These are phyloP conservation scores for Mimumesa dahlbomi DNA, from an alignment of 2,888 invertebrate genomes.

Conservation along the genomic window DNA sequence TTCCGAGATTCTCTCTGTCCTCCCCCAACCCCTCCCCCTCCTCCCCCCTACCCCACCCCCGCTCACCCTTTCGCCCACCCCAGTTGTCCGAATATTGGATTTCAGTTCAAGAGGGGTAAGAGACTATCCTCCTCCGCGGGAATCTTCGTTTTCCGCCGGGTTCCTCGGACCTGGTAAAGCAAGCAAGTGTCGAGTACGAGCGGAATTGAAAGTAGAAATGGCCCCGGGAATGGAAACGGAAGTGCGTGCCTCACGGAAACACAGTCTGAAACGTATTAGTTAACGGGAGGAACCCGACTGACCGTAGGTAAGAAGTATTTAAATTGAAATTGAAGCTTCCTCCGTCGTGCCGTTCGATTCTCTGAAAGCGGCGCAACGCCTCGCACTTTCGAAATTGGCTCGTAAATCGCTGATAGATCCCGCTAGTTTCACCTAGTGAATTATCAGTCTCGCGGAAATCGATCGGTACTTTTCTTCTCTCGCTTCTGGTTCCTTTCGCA, in stretches of 20 bases:
- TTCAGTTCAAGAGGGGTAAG: constrained; percentile 52
- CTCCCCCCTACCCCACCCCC: too few relatives aligned
- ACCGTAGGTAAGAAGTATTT: constrained; percentile 69
- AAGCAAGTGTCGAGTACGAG: too few relatives aligned
- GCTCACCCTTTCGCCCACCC: too few relatives aligned
- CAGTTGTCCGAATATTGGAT: constrained; percentile 69
- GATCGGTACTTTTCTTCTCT: constrained; percentile 32
- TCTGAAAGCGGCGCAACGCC: constrained; percentile 69
- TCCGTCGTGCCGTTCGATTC: constrained; percentile 62
- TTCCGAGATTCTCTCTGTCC: constrained; percentile 41
- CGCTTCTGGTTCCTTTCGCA: constrained; percentile 15
- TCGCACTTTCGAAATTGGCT: constrained; percentile 78
- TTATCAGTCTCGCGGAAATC: constrained; percentile 69
- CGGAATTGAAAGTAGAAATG: too few relatives aligned
- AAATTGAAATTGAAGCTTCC: constrained; percentile 75
- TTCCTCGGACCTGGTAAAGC: too few relatives aligned
- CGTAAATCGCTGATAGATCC: constrained; percentile 73
- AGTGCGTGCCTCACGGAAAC: constrained; percentile 9
- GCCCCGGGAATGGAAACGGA: not conserved
- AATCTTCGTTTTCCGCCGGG: not conserved
- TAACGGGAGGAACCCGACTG: constrained; percentile 41
- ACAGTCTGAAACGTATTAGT: constrained; percentile 20
- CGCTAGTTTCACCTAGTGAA: constrained; percentile 73
- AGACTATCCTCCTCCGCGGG: constrained; percentile 20
- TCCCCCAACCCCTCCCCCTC: too few relatives aligned